These are phyloP conservation scores for Incurvaria masculella DNA, from an alignment of 2,888 invertebrate genomes.

Conservation along the genomic window DNA sequence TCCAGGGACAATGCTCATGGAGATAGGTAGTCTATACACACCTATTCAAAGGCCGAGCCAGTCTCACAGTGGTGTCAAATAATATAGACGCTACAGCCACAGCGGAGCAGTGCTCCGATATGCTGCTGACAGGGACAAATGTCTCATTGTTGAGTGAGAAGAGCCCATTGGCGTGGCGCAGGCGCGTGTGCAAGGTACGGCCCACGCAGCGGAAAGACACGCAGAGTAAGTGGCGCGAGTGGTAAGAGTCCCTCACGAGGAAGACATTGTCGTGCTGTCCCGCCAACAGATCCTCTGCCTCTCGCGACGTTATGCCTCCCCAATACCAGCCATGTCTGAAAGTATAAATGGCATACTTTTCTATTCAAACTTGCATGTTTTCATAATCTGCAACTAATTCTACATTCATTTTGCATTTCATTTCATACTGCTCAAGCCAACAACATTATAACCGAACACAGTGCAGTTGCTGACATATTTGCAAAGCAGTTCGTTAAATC, in stretches of 20 bases:
- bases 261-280: constrained; percentile 72
- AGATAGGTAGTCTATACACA: constrained; percentile 18
- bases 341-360: no score
- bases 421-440: no score
- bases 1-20: background rate
- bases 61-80: constrained; percentile 49
- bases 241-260: constrained; percentile 70
- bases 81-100: constrained; percentile 42
- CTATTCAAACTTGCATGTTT: no score
- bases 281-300: constrained; percentile 65
- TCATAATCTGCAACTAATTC: no score
- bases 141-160: constrained; percentile 60
- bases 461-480: no score
- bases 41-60: constrained; percentile 50
- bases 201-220: constrained; percentile 70
- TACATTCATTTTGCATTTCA: no score
- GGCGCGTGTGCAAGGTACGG: constrained; percentile 66
- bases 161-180: constrained; percentile 68
- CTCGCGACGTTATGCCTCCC: constrained; percentile 70
- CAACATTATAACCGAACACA: no score
- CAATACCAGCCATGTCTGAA: constrained; percentile 69
- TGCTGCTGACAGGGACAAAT: constrained; percentile 48
- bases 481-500: no score
- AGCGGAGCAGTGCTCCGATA: constrained; percentile 49
- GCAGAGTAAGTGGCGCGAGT: constrained; percentile 65